phyloP scores from a whole-genome alignment of 2,113 vertebrate species.

The Epinephelus cyanopodus region DNA sequence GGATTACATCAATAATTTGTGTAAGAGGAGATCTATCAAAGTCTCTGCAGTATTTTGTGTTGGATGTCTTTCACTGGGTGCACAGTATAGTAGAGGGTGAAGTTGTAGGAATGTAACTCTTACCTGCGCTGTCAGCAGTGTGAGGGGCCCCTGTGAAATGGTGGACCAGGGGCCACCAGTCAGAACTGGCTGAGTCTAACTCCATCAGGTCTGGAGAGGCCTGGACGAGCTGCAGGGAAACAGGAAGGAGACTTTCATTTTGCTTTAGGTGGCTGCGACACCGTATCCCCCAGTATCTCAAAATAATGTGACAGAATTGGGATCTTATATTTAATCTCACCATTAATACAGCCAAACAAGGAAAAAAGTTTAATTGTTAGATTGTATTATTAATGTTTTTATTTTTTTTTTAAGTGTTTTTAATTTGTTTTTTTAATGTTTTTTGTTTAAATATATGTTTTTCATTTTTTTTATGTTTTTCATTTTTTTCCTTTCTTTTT shows the following conservation, averaged over 20 bases:
- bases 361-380: not conserved
- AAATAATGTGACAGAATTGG: not conserved
- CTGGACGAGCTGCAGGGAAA: constrained; percentile 86
- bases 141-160: constrained; percentile 74
- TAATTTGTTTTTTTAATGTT: too few species aligned
- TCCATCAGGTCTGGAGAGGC: constrained; percentile 89
- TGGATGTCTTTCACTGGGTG: too few species aligned
- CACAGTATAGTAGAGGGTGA: not conserved
- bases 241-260: not conserved
- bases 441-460: too few species aligned
- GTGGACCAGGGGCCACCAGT: constrained; percentile 81
- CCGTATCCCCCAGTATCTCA: not conserved
- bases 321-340: not conserved
- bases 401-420: too few species aligned
- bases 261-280: not conserved
- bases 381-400: too few species aligned
- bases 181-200: constrained; percentile 77
- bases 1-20: not conserved
- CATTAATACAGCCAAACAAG: not conserved
- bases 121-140: constrained; percentile 83
- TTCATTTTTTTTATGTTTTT: too few species aligned
- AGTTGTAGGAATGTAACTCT: not conserved
- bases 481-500: too few species aligned
- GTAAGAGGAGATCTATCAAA: not conserved
- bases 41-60: not conserved